Percentiles rank a stretch among this genome's conserved stretches.
These are phyloP conservation scores for Mongoloraphidia duomilia DNA, from an alignment of 2,888 invertebrate species.

Conservation along the genomic window DNA sequence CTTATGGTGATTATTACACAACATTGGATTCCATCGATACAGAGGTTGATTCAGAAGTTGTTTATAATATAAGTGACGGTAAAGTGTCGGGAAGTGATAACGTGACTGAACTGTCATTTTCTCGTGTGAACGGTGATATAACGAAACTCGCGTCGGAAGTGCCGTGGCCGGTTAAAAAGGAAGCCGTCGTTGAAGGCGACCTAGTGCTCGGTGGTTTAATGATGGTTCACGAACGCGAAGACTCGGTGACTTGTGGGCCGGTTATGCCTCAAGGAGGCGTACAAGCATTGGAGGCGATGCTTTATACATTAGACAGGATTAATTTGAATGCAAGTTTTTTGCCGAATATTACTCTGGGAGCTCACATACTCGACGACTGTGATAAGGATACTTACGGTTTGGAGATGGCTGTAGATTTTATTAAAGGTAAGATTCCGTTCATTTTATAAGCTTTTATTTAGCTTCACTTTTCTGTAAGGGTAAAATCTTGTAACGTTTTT, in stretches of 20 bases:
- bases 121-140: too few relatives aligned
- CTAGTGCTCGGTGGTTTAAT: constrained; percentile 80
- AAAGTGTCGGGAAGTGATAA: too few relatives aligned
- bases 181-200: constrained; percentile 78
- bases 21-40: too few relatives aligned
- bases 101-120: too few relatives aligned
- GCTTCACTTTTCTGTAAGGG: not conserved
- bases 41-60: too few relatives aligned
- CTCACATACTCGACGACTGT: constrained; percentile 85
- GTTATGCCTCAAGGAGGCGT: constrained; percentile 89
- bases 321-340: constrained; percentile 49
- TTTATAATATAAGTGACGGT: too few relatives aligned
- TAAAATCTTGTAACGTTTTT: not conserved
- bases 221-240: constrained; percentile 90
- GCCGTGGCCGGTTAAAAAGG: constrained; percentile 70
- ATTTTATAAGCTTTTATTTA: not conserved
- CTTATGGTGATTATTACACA: too few relatives aligned
- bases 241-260: constrained; percentile 76
- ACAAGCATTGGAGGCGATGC: constrained; percentile 82
- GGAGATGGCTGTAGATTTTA: constrained; percentile 92
- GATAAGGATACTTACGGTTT: constrained; percentile 92
- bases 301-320: constrained; percentile 74
- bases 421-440: constrained; percentile 60
- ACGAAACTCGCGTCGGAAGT: too few relatives aligned
- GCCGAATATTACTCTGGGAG: constrained; percentile 69